phyloP scores from a whole-genome alignment of 2,888 invertebrate species.

The Eledona agricola region DNA sequence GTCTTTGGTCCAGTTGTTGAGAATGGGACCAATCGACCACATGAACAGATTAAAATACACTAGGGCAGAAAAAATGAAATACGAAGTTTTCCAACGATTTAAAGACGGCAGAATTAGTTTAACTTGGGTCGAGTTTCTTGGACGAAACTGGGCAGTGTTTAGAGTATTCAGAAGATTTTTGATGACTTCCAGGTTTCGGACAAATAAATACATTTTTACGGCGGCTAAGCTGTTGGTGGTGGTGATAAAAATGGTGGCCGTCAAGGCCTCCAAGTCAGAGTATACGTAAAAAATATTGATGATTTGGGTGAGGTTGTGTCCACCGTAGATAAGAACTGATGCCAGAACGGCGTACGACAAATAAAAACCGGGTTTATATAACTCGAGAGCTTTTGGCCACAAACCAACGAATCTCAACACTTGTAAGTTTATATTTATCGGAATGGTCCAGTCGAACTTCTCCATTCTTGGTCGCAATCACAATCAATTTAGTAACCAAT shows the following conservation, averaged over 20 bases:
- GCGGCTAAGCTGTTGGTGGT: constrained; percentile 1
- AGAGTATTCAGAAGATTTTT: constrained; percentile 1
- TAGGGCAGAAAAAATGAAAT: not conserved
- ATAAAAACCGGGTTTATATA: constrained; percentile 12
- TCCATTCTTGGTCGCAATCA: constrained; percentile 3
- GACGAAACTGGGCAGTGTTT: constrained; percentile 5
- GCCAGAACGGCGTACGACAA: not conserved
- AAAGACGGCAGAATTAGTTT: constrained; percentile 2
- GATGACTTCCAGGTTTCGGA: not conserved
- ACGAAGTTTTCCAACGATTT: constrained; percentile 3
- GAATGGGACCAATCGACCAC: constrained; percentile 4
- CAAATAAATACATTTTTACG: constrained; percentile 7
- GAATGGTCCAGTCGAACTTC: constrained; percentile 10
- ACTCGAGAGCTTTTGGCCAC: constrained; percentile 5
- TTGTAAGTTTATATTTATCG: constrained; percentile 1
- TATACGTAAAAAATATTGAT: constrained; percentile 9
- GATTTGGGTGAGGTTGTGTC: constrained; percentile 13
- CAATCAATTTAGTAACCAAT: too few species aligned
- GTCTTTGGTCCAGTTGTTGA: constrained; percentile 1
- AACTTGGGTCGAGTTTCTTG: not conserved
- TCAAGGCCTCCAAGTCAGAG: constrained; percentile 10
- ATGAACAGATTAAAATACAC: constrained; percentile 2
- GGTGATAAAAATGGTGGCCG: constrained; percentile 9
- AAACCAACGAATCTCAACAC: constrained; percentile 7
- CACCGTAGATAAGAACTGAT: not conserved